A percentile compares a stretch with the other conserved stretches of the same genome.
phyloP scores from a whole-genome alignment of 2,888 invertebrate species.

The Suillia variegata region DNA sequence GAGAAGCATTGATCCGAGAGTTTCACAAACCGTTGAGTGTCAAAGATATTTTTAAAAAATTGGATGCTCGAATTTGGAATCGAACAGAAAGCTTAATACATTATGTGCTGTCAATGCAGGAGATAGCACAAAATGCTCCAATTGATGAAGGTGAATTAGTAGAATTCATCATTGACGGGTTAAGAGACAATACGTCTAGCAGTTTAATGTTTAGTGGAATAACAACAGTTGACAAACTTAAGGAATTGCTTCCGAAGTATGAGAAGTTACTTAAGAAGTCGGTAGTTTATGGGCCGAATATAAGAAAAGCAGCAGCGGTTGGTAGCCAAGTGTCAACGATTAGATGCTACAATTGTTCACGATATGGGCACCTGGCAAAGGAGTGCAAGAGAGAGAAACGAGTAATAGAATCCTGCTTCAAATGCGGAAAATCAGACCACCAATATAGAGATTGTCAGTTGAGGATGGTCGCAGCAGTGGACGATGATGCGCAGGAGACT shows the following conservation, averaged over 20 bases:
- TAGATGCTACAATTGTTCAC: constrained; percentile 13
- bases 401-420: constrained; percentile 12
- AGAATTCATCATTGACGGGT: constrained; percentile 11
- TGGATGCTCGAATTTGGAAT: too few relatives aligned
- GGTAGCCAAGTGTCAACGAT: not conserved
- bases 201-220: too few relatives aligned
- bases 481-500: not conserved
- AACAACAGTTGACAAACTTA: not conserved
- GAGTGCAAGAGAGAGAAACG: constrained; percentile 15
- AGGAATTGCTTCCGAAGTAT: constrained; percentile 3
- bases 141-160: constrained; percentile 14
- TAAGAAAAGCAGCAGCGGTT: too few relatives aligned
- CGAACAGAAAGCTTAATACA: not conserved
- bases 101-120: constrained; percentile 20
- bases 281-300: too few relatives aligned
- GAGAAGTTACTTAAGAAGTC: too few relatives aligned
- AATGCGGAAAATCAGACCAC: constrained; percentile 10
- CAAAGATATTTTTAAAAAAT: too few relatives aligned
- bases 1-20: too few relatives aligned
- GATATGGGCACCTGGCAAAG: constrained; percentile 11
- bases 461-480: not conserved
- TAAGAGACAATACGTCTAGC: too few relatives aligned
- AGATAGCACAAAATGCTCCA: constrained; percentile 11
- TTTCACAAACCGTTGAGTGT: too few relatives aligned
- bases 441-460: constrained; percentile 2